Evolutionary conservation across 2,113 vertebrate species (phyloP).

Genomic region (Poecile atricapillus): DNA sequence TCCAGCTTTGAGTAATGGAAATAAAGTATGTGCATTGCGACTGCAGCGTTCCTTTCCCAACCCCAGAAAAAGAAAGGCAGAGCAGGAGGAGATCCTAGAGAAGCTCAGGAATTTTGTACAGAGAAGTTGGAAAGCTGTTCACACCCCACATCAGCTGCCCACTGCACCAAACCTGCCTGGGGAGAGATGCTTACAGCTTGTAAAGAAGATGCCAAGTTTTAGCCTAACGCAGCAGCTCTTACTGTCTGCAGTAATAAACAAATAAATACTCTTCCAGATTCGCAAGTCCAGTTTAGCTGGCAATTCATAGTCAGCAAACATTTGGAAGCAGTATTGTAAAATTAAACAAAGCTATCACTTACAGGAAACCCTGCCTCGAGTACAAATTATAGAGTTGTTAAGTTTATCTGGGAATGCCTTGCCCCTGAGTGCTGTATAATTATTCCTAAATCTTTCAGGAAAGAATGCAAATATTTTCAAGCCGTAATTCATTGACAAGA

Average conservation of each 20-base stretch:
- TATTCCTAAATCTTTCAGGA: slow-evolving; percentile 66
- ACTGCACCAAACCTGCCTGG: not conserved
- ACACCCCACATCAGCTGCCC: not conserved
- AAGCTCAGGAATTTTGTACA: not conserved
- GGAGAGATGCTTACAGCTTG: not conserved
- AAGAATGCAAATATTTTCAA: slow-evolving; percentile 67
- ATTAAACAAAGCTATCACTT: slow-evolving; percentile 66
- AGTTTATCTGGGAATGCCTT: slow-evolving; percentile 65
- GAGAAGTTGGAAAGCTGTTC: not conserved
- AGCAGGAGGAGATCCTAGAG: not conserved
- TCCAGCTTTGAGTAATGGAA: slow-evolving; percentile 69
- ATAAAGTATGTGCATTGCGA: slow-evolving; percentile 40
- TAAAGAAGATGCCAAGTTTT: not conserved
- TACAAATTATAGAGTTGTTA: slow-evolving; percentile 66
- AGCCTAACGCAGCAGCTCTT: not conserved
- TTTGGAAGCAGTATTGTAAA: slow-evolving; percentile 58
- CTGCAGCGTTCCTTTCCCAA: slow-evolving; percentile 4
- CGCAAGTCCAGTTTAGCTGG: slow-evolving; percentile 4
- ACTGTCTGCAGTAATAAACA: slow-evolving; percentile 11
- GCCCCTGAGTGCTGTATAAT: slow-evolving; percentile 63
- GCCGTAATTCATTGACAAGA: slow-evolving; percentile 39
- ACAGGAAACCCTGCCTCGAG: slow-evolving; percentile 65
- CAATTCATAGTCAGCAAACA: slow-evolving; percentile 11
- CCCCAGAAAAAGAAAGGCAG: not conserved
- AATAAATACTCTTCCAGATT: slow-evolving; percentile 18